Conservation (phyloP, 2,113 vertebrate genomes). For the Ameiurus melas region DNA sequence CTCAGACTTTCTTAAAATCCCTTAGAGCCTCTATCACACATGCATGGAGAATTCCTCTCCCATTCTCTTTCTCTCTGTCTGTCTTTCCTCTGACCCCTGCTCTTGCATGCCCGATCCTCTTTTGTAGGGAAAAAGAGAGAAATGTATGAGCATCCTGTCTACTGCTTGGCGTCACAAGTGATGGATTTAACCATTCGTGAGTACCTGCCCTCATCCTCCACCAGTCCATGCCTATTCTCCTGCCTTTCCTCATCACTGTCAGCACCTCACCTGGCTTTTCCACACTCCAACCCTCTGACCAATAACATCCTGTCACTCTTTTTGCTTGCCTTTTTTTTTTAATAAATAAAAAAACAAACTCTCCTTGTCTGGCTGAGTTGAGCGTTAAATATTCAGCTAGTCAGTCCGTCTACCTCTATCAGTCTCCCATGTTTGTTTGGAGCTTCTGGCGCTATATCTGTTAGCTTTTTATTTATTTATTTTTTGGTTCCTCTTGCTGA, state of each 20-base stretch:
- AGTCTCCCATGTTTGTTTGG: constrained; percentile 39
- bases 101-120: constrained; percentile 99
- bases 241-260: constrained; percentile 17
- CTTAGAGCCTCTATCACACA: constrained; percentile 62
- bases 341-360: background rate
- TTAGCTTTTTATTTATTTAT: constrained; percentile 73
- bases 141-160: constrained; percentile 99
- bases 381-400: constrained; percentile 82
- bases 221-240: constrained; percentile 41
- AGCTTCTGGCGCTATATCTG: constrained; percentile 74
- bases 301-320: constrained; percentile 78
- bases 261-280: constrained; percentile 67
- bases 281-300: constrained; percentile 69
- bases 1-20: background rate
- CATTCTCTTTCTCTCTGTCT: constrained; percentile 76
- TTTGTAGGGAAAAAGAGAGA: constrained; percentile 99
- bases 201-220: constrained; percentile 88
- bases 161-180: constrained; percentile 99
- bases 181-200: constrained; percentile 99
- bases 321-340: constrained; percentile 76
- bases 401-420: constrained; percentile 53
- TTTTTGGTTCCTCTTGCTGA: constrained; percentile 32
- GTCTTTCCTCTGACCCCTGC: constrained; percentile 92
- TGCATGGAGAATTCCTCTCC: constrained; percentile 69
- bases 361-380: constrained; percentile 85